These are phyloP conservation scores for Chalcosyrphus nemorum DNA, from an alignment of 2,888 invertebrate species.

Conservation along the genomic window DNA sequence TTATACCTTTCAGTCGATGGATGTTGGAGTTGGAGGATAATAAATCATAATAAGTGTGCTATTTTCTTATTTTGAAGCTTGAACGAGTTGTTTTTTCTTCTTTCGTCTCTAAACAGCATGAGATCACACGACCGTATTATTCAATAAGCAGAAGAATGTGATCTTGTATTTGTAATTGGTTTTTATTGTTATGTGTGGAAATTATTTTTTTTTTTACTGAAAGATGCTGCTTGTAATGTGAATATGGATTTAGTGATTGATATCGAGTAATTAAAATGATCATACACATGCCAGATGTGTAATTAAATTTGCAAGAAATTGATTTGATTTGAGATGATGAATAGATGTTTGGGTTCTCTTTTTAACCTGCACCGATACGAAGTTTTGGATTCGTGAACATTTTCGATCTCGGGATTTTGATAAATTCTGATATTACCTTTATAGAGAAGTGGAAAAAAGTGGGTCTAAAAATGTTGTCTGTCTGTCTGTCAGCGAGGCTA, in stretches of 20 bases:
- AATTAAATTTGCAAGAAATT: not conserved
- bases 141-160: slow-evolving; percentile 21
- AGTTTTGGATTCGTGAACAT: too few relatives aligned
- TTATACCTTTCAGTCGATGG: slow-evolving; percentile 40
- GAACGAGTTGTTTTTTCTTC: not conserved
- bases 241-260: slow-evolving; percentile 7
- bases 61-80: slow-evolving; percentile 40
- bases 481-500: too few relatives aligned
- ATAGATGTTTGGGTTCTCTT: not conserved
- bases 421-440: too few relatives aligned
- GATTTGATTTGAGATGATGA: slow-evolving; percentile 4
- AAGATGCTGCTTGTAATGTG: not conserved
- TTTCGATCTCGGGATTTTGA: too few relatives aligned
- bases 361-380: not conserved
- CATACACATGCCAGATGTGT: not conserved
- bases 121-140: slow-evolving; percentile 59
- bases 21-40: slow-evolving; percentile 45
- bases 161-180: slow-evolving; percentile 40
- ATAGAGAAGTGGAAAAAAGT: too few relatives aligned
- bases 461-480: too few relatives aligned
- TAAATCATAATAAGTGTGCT: slow-evolving; percentile 57
- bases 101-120: slow-evolving; percentile 31
- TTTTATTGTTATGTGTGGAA: slow-evolving; percentile 3
- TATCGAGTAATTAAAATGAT: slow-evolving; percentile 7
- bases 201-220: slow-evolving; percentile 8